Evolutionary conservation across 64 coral and sea anemone species (phyloP).

Genomic region (Astreopora myriophthalma): DNA sequence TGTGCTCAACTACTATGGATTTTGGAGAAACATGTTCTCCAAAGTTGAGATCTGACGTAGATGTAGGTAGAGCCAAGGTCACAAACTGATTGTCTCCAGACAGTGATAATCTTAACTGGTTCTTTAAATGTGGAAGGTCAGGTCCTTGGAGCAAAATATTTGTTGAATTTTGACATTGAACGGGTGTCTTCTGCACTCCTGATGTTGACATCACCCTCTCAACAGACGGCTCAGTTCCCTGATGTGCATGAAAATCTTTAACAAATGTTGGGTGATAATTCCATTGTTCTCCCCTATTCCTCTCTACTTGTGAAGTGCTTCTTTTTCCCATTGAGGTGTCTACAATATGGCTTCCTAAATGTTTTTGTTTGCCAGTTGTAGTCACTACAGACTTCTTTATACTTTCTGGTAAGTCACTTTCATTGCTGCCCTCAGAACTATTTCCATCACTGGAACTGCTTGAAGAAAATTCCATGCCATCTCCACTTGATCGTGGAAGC

Average conservation of each 20-base stretch:
- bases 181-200: neutral
- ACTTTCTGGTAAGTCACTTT: neutral
- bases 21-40: neutral
- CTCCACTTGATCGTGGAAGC: slow-evolving; percentile 93
- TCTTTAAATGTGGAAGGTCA: neutral
- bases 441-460: slow-evolving; percentile 26
- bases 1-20: slow-evolving; percentile 38
- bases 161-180: neutral
- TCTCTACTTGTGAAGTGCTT: neutral
- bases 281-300: neutral
- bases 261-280: neutral
- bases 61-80: neutral
- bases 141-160: slow-evolving; percentile 29
- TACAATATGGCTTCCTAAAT: neutral
- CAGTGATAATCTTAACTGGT: neutral
- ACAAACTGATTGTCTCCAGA: neutral
- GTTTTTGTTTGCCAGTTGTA: neutral
- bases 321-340: neutral
- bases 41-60: neutral
- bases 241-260: neutral
- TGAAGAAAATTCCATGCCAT: slow-evolving; percentile 90
- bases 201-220: neutral
- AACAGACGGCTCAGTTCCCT: neutral
- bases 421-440: neutral
- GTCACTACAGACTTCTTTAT: neutral